These are phyloP conservation scores for Benitochromis conjunctus DNA, from an alignment of 2,113 vertebrate species.

Conservation along the genomic window DNA sequence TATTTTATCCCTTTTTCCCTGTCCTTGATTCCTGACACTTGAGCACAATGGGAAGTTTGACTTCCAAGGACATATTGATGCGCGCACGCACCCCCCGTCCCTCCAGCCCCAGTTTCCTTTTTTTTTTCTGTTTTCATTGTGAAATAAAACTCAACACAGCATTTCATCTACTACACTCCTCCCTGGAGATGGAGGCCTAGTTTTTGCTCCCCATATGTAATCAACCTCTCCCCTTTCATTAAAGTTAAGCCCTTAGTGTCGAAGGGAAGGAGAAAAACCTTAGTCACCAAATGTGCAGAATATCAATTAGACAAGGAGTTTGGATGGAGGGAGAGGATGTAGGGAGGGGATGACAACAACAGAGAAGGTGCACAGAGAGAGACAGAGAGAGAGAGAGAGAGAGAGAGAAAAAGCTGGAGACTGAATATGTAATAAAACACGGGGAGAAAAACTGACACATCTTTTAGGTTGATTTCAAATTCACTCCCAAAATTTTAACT, in stretches of 20 bases:
- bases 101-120: neutral
- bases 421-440: neutral
- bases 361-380: neutral
- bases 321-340: neutral
- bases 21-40: constrained; percentile 55
- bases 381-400: too few species aligned
- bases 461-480: neutral
- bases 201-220: constrained; percentile 48
- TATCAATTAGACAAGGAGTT: constrained; percentile 39
- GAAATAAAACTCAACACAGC: constrained; percentile 41
- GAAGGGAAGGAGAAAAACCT: constrained; percentile 5
- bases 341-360: neutral
- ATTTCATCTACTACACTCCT: constrained; percentile 42
- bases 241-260: constrained; percentile 35
- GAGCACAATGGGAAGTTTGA: constrained; percentile 58
- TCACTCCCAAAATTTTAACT: neutral
- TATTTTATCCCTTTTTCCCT: constrained; percentile 7
- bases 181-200: constrained; percentile 45
- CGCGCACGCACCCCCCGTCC: neutral
- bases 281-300: constrained; percentile 39
- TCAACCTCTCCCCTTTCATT: constrained; percentile 53
- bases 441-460: neutral
- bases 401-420: neutral
- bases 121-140: constrained; percentile 28
- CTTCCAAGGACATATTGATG: constrained; percentile 59